Evolutionary conservation across 2,888 invertebrate species (phyloP), one percentile per base, ranked within the genome.

Genomic region (Phyllotreta striolata): DNA sequence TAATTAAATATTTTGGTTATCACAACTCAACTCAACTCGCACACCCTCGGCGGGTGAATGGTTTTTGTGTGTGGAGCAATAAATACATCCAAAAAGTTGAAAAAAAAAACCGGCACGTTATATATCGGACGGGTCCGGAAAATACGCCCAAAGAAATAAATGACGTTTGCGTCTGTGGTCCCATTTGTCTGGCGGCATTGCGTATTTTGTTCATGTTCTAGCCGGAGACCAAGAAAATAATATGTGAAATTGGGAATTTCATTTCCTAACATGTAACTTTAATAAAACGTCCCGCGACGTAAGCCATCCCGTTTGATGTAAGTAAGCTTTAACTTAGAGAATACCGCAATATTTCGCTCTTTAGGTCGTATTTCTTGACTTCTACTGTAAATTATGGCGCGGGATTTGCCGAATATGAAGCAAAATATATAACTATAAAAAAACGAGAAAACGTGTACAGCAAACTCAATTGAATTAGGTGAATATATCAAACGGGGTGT

Each of bases 81-180:
- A 60, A 60, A 52, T 52, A 60, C 44, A 43, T 60, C 60, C 38
- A 49, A 3, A 55, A 65, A 65, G 62, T 62, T 62, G 43, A 62
- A 65, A 65, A 65, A 47, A 62, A 65, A 65, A 65, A 62, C 46
- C 52, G 49, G 49, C 62, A 54, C 56, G 55, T 58, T 24, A 24
- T 24, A 65, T 55, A 41, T 39, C 37, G 58, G 51, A 60, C 60
- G 54, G 56, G 14, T 51, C 56, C 60, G 56, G 52, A 51, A 61
- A 66, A 66, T 62, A 60, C 56, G 62, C 49, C 51, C 46, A 41
- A 55, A 47, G 43, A 54, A 63, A 66, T 66, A 63, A 66, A 66
- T 63, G 61, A 63, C 43, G 61, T 61, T 57, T 66, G 47, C 41
- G 43, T 55, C 60, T 54, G 37, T 47, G 47, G 58, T 57, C 58